These are phyloP conservation scores for Eupeodes latifasciatus DNA, from an alignment of 2,888 invertebrate genomes.

Conservation along the genomic window DNA sequence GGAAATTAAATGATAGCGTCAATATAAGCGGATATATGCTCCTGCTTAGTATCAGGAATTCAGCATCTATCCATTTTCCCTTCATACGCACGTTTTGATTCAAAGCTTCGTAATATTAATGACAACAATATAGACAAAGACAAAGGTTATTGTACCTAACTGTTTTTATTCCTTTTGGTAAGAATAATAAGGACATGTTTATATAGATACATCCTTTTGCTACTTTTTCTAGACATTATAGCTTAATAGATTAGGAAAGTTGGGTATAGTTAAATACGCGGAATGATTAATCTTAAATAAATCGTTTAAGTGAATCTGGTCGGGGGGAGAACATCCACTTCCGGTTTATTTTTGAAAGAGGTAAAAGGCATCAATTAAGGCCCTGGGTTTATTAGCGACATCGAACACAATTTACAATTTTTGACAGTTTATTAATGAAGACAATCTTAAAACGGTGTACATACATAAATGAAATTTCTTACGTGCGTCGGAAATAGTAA, in stretches of 20 bases:
- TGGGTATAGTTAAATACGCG: constrained; percentile 33
- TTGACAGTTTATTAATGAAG: no score
- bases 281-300: constrained; percentile 53
- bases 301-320: constrained; percentile 16
- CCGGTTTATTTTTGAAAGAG: background rate
- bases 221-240: no score
- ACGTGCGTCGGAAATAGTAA: no score
- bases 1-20: constrained; percentile 49
- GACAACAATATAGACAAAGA: constrained; percentile 24
- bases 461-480: no score
- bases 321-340: background rate
- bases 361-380: background rate
- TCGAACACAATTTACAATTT: no score
- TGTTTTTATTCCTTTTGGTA: no score
- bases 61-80: background rate
- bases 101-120: constrained; percentile 48
- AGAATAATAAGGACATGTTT: no score
- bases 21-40: constrained; percentile 37
- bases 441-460: no score
- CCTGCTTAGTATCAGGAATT: constrained; percentile 8
- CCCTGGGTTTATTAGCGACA: no score
- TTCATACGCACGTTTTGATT: background rate
- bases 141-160: constrained; percentile 58
- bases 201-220: no score
- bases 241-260: constrained; percentile 29